Percentiles rank a stretch among this genome's conserved stretches.
Conservation (phyloP, 1,140 invertebrate genomes). For the Pachypsylla venusta region DNA sequence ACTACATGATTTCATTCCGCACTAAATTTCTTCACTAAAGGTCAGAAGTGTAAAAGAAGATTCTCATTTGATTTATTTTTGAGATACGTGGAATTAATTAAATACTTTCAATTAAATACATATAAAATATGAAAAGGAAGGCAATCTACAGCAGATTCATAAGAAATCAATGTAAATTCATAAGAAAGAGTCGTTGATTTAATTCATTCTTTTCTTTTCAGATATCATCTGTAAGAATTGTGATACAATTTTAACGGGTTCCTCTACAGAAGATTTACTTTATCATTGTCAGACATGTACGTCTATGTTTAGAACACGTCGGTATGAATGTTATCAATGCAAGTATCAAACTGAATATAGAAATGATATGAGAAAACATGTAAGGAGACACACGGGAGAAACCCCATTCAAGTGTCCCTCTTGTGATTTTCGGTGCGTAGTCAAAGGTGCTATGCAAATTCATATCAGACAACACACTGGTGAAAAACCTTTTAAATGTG, state of each 20-base stretch:
- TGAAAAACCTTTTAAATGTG: constrained; percentile 87
- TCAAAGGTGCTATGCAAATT: constrained; percentile 92
- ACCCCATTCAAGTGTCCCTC: constrained; percentile 65
- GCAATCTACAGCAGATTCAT: too few species aligned
- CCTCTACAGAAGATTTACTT: not conserved
- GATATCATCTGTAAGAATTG: not conserved
- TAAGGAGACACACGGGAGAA: constrained; percentile 45
- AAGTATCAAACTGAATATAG: constrained; percentile 44
- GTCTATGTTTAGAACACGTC: not conserved
- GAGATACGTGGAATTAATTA: too few species aligned
- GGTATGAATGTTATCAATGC: constrained; percentile 29
- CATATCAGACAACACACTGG: constrained; percentile 92
- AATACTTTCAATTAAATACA: too few species aligned
- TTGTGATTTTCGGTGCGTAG: constrained; percentile 93
- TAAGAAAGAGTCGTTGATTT: too few species aligned
- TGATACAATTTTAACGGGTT: not conserved
- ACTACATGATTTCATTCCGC: too few species aligned
- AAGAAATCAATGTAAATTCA: too few species aligned
- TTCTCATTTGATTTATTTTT: too few species aligned
- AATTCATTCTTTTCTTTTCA: too few species aligned
- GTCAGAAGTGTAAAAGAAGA: too few species aligned
- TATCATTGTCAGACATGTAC: not conserved
- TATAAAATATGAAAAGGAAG: too few species aligned
- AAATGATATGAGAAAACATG: constrained; percentile 41
- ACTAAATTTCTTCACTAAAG: too few species aligned